phyloP scores from a whole-genome alignment of 2,113 vertebrate genomes.

The Neoarius graeffei region DNA sequence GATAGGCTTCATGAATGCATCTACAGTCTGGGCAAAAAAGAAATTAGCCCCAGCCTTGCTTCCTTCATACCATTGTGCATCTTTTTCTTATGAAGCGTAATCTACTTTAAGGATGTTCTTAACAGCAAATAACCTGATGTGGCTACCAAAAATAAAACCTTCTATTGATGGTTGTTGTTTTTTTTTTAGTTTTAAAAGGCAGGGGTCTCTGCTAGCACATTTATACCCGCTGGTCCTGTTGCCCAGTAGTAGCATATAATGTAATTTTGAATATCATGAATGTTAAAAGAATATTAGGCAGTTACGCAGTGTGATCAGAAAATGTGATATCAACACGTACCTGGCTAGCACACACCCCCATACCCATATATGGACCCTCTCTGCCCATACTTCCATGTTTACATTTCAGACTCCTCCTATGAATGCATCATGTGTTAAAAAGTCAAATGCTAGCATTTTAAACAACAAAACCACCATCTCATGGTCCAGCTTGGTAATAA shows the following conservation, averaged over 20 bases:
- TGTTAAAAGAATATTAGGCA: background rate
- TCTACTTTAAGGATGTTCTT: background rate
- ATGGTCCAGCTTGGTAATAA: conserved; percentile 63
- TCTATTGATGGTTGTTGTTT: background rate
- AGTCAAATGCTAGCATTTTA: conserved; percentile 55
- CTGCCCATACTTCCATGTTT: conserved; percentile 3
- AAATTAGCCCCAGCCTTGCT: background rate
- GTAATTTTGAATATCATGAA: background rate
- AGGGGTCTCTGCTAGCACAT: background rate
- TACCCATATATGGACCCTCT: background rate
- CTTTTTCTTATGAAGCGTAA: background rate
- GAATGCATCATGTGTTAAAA: conserved; percentile 46
- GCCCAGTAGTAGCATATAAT: background rate
- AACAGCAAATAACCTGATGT: background rate
- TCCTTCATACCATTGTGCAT: background rate
- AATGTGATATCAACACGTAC: background rate
- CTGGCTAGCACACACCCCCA: background rate
- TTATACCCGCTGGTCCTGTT: background rate
- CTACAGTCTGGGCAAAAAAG: background rate
- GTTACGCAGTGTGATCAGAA: background rate
- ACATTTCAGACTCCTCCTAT: conserved; percentile 14
- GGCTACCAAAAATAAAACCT: background rate
- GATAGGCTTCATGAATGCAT: background rate
- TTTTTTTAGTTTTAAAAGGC: background rate
- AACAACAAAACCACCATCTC: conserved; percentile 52